These are phyloP conservation scores for Malacosoma neustria DNA, from an alignment of 2,888 invertebrate genomes.

Conservation along the genomic window DNA sequence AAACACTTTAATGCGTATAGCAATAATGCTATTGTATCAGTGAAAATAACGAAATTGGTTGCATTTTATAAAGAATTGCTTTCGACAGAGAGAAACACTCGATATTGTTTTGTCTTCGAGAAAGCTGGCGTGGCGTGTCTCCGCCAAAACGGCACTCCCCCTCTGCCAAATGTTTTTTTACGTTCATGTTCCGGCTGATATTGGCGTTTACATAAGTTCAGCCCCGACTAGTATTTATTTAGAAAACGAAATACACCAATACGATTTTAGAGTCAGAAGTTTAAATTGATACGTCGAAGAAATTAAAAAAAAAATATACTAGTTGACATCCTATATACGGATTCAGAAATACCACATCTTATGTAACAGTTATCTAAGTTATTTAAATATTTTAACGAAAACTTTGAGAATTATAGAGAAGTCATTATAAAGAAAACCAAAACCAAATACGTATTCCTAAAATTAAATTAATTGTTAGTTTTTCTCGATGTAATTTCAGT, in stretches of 20 bases:
- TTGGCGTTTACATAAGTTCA: conserved; percentile 48
- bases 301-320: too few relatives aligned
- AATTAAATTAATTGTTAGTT: too few relatives aligned
- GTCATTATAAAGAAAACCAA: too few relatives aligned
- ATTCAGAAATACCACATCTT: too few relatives aligned
- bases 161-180: conserved; percentile 51
- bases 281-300: too few relatives aligned
- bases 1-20: too few relatives aligned
- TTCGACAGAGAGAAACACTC: conserved; percentile 52
- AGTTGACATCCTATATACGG: too few relatives aligned
- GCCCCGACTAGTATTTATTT: conserved; percentile 10
- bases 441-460: too few relatives aligned
- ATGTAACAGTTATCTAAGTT: too few relatives aligned
- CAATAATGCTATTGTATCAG: too few relatives aligned
- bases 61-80: conserved; percentile 57
- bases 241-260: not conserved
- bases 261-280: too few relatives aligned
- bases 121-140: conserved; percentile 47
- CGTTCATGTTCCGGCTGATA: conserved; percentile 40
- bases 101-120: conserved; percentile 61
- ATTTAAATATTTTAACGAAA: not conserved
- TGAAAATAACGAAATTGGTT: conserved; percentile 43
- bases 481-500: too few relatives aligned
- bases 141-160: conserved; percentile 38
- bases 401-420: not conserved